Conservation (phyloP, 2,888 invertebrate species). For the Acrobasis consociella region DNA sequence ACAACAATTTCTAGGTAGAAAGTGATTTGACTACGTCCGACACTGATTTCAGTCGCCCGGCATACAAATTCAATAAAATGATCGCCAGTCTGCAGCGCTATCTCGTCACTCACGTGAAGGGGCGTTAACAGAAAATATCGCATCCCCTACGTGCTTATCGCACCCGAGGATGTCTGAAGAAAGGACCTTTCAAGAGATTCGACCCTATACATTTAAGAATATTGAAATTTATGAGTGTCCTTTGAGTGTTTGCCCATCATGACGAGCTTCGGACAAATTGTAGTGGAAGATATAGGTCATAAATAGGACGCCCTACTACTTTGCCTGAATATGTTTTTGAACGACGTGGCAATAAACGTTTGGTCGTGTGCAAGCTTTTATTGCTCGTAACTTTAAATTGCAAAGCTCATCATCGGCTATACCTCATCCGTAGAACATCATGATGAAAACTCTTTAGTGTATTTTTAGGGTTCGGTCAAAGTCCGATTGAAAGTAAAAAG, state of each 20-base stretch:
- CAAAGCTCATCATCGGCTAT: conserved; percentile 3
- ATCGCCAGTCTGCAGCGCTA: conserved; percentile 37
- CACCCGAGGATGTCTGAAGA: conserved; percentile 53
- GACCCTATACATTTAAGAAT: conserved; percentile 62
- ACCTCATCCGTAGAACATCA: background rate
- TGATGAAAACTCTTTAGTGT: background rate
- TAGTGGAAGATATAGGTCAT: conserved; percentile 36
- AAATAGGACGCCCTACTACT: conserved; percentile 26
- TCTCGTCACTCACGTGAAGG: conserved; percentile 48
- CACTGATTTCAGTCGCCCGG: conserved; percentile 27
- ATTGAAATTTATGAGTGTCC: conserved; percentile 67
- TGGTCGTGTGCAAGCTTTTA: conserved; percentile 2
- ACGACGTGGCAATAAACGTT: conserved; percentile 15
- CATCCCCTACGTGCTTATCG: conserved; percentile 65
- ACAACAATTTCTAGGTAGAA: background rate
- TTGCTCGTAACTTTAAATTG: conserved; percentile 13
- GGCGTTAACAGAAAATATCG: conserved; percentile 56
- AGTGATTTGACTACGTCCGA: background rate
- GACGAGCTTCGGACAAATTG: conserved; percentile 46
- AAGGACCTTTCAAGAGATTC: conserved; percentile 61
- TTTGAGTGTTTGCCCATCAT: conserved; percentile 51
- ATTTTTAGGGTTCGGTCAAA: too few relatives aligned
- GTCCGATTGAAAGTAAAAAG: background rate
- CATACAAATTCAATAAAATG: conserved; percentile 55
- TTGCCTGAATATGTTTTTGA: conserved; percentile 16